Evolutionary conservation across 2,888 invertebrate genomes (phyloP), one percentile per base, ranked within the genome.

Genomic region (Neria commutata): DNA sequence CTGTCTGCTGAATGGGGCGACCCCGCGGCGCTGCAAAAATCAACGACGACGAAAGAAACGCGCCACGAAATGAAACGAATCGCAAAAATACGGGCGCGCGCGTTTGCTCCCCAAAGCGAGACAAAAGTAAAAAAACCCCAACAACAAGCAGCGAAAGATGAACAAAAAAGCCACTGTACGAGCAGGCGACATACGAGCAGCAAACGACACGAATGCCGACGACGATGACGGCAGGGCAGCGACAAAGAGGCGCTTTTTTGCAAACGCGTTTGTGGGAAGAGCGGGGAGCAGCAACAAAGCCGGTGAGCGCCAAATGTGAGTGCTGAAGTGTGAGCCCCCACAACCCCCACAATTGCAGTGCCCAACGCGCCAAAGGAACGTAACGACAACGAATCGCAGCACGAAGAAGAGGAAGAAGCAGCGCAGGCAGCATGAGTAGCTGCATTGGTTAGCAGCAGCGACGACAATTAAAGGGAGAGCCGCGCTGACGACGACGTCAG

Each of bases 31-130:
- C n/a, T n/a, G n/a, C 45, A 46, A 45, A 54, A 54, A 52, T 8
- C 48, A 65, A 60, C 65, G 61, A 72, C 69, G 60, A 68, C 65
- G 60, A 63, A 73, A 68, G 67, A 66, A 69, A 63, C 37, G 66
- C 70, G 67, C 54, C n/a, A 52, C 46, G 40, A 33, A 14, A 46
- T 4, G 24, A 23, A 54, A 25, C 23, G 34, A 46, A 47, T 23
- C 47, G 42, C 19, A 2, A 54, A 54, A 17, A 45, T n/a, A n/a
- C 24, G 33, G 21, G 21, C 24, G 26, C 19, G 45, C 33, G 50
- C 11, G 21, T 33, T 11, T 19, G 17, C n/a, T 29, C 37, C 54
- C 54, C 65, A 68, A 67, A 34, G 66, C 67, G 68, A 6, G 8
- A 19, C 3, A 5, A n/a, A 37, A 37, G 16, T 14, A n/a, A 5